Evolutionary conservation across 2,888 invertebrate species (phyloP), one percentile per base, ranked within the genome.

Genomic region (Hedychridium roseum): DNA sequence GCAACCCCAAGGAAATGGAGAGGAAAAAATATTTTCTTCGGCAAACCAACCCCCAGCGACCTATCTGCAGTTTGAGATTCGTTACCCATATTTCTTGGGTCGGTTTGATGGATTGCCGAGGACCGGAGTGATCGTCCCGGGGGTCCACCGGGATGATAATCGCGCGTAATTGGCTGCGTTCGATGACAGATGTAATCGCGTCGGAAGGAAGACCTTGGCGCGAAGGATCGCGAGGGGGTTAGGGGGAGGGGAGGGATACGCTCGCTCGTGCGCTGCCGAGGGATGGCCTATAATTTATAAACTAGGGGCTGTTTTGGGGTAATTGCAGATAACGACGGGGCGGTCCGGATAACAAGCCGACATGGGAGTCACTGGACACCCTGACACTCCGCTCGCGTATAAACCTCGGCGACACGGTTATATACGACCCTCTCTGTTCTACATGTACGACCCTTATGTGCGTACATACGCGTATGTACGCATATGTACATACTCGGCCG

Each of bases 321-420:
- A 78, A 78, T 78, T 77, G 76, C 75, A 73, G 76, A 76, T 77
- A 75, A 77, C 74, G 76, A 74, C 68, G 73, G 74, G 73, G 76
- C 73, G 74, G 71, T 73, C 57, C 74, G 74, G 76, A 76, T 78
- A 78, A 78, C 78, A 73, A 78, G 77, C 76, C 76, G 73, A 76
- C 76, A 73, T 74, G 77, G 77, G 78, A 77, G 76, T 74, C 71
- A 78, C 71, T 69, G 68, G 75, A 78, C 76, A 77, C 78, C 76
- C 54, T 67, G 63, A 60, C 61, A 60, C 60, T 60, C 62, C 57
- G 45, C 56, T 59, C 60, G 50, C 59, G 60, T 63, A 65, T 64
- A 65, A 66, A 65, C 65, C 57, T 64, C 55, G 46, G 16, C 50
- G 50, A 52, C 43, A 34, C 5, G 53, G 58, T 63, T 63, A 63